A percentile compares a stretch with the other conserved stretches of the same genome.
Conservation (phyloP, 2,113 vertebrate species). For the Hypomesus transpacificus region DNA sequence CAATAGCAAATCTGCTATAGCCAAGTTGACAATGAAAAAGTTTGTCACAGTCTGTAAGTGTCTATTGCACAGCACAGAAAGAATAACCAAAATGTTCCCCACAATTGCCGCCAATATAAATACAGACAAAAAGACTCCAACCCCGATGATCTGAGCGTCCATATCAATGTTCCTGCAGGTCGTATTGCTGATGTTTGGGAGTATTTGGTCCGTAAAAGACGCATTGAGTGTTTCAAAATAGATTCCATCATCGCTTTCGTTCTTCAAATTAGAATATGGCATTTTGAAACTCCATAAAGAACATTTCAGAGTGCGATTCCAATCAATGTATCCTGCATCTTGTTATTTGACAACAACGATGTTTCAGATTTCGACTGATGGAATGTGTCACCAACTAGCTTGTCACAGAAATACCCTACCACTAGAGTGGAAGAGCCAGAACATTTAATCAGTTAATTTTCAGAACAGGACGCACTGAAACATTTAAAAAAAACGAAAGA, state of each 20-base stretch:
- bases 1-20: conserved; percentile 91
- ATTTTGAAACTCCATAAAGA: conserved; percentile 81
- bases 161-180: conserved; percentile 71
- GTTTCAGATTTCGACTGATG: background rate
- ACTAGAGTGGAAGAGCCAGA: no score
- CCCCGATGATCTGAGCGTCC: conserved; percentile 79
- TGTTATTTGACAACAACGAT: background rate
- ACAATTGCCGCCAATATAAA: conserved; percentile 90
- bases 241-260: conserved; percentile 80
- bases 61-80: conserved; percentile 92
- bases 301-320: conserved; percentile 53
- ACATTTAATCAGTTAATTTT: no score
- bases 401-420: no score
- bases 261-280: conserved; percentile 80
- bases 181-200: conserved; percentile 64
- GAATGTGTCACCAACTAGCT: background rate
- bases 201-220: conserved; percentile 39
- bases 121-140: conserved; percentile 83
- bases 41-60: conserved; percentile 96
- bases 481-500: no score
- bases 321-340: conserved; percentile 5
- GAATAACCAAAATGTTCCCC: conserved; percentile 96
- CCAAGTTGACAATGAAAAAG: conserved; percentile 97
- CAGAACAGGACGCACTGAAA: no score
- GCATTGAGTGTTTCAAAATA: conserved; percentile 64